Conservation (phyloP, 2,797 vertebrate genomes). For the Pempheris klunzingeri region DNA sequence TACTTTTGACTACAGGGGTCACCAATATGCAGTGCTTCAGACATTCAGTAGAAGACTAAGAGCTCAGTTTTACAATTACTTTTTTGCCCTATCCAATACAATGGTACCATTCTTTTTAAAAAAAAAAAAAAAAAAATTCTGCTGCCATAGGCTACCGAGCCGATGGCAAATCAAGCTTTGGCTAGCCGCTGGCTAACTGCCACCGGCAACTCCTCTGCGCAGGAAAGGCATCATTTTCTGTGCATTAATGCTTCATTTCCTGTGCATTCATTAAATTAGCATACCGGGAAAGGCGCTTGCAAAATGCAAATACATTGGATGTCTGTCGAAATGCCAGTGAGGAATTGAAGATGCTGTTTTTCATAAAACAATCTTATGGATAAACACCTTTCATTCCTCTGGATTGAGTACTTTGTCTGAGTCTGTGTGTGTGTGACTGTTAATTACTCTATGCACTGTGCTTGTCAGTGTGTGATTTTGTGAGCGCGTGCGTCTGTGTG, state of each 20-base stretch:
- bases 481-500: neutral
- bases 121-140: neutral
- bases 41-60: neutral
- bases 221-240: constrained; percentile 28
- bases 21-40: neutral
- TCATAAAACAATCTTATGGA: constrained; percentile 34
- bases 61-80: neutral
- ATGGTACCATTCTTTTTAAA: neutral
- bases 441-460: constrained; percentile 43
- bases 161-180: constrained; percentile 5
- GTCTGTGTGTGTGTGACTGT: constrained; percentile 25
- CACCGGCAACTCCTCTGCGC: constrained; percentile 25
- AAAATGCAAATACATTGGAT: constrained; percentile 31
- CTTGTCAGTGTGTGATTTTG: constrained; percentile 10
- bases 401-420: constrained; percentile 30
- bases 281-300: constrained; percentile 1
- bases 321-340: constrained; percentile 6
- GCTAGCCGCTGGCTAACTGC: constrained; percentile 33
- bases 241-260: constrained; percentile 47
- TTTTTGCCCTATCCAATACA: neutral
- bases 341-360: constrained; percentile 21
- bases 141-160: constrained; percentile 16
- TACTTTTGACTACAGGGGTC: neutral
- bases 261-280: constrained; percentile 42
- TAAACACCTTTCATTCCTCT: constrained; percentile 47